phyloP scores from a whole-genome alignment of 1,140 invertebrate genomes.

The Drosophila rufa region DNA sequence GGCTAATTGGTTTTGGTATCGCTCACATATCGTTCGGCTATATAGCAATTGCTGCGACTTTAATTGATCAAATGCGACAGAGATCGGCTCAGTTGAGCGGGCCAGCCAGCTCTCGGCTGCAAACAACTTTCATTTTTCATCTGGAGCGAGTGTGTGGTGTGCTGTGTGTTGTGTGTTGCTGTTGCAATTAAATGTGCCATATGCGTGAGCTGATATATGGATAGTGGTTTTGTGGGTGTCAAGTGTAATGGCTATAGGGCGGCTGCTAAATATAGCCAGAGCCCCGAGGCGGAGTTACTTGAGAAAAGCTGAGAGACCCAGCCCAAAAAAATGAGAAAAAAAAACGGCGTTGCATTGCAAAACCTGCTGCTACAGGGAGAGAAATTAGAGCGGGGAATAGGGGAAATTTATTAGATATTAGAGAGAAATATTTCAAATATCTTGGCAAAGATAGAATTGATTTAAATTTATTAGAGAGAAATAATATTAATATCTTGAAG shows the following conservation, averaged over 20 bases:
- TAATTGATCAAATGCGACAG: conserved; percentile 79
- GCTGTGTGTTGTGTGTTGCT: conserved; percentile 31
- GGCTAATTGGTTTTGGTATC: conserved; percentile 71
- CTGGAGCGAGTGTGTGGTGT: conserved; percentile 42
- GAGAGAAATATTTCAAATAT: neutral
- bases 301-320: conserved; percentile 38
- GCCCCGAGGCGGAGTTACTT: conserved; percentile 45
- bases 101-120: conserved; percentile 33
- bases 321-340: conserved; percentile 45
- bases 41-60: conserved; percentile 69
- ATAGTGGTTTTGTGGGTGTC: conserved; percentile 75
- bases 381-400: neutral
- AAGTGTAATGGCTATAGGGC: conserved; percentile 79
- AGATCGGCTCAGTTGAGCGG: conserved; percentile 19
- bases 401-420: too few species aligned
- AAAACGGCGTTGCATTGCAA: conserved; percentile 44
- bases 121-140: conserved; percentile 82
- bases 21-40: conserved; percentile 51
- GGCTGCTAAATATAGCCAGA: conserved; percentile 75
- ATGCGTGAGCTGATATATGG: conserved; percentile 46
- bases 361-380: conserved; percentile 53
- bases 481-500: too few species aligned
- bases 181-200: conserved; percentile 79
- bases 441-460: too few species aligned
- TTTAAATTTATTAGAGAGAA: too few species aligned